Percentiles rank a stretch among this genome's conserved stretches.
Conservation (phyloP, 2,797 vertebrate genomes). For the Molothrus aeneus region DNA sequence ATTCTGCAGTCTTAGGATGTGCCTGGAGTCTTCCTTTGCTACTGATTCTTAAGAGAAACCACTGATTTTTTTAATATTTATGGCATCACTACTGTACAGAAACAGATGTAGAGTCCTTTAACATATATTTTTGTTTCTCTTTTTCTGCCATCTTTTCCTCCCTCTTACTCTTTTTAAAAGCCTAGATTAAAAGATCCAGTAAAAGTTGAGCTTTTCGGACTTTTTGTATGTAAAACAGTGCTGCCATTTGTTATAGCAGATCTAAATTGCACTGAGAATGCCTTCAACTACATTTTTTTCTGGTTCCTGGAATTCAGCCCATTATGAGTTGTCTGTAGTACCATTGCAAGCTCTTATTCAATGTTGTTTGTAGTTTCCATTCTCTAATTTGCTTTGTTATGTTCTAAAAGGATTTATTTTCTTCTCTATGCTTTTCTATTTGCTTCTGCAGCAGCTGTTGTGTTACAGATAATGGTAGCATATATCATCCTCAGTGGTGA, state of each 20-base stretch:
- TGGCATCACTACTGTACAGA: not conserved
- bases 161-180: not conserved
- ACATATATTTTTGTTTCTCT: not conserved
- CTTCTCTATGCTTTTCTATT: not conserved
- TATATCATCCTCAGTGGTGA: not conserved
- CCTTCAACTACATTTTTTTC: not conserved
- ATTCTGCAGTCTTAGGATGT: not conserved
- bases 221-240: not conserved
- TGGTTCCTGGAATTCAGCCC: not conserved
- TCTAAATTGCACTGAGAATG: not conserved
- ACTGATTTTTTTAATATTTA: not conserved
- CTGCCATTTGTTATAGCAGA: not conserved
- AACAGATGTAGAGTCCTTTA: not conserved
- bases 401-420: not conserved
- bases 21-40: not conserved
- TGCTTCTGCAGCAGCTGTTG: not conserved
- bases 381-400: not conserved
- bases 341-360: not conserved
- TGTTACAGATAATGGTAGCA: not conserved
- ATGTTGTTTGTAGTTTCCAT: not conserved
- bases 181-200: not conserved
- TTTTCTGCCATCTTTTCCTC: not conserved
- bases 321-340: not conserved
- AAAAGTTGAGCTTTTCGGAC: not conserved
- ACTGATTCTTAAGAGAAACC: not conserved